Evolutionary conservation across 2,113 vertebrate species (phyloP), one percentile per base, ranked within the genome.

Genomic region (Daphoenositta chrysoptera): DNA sequence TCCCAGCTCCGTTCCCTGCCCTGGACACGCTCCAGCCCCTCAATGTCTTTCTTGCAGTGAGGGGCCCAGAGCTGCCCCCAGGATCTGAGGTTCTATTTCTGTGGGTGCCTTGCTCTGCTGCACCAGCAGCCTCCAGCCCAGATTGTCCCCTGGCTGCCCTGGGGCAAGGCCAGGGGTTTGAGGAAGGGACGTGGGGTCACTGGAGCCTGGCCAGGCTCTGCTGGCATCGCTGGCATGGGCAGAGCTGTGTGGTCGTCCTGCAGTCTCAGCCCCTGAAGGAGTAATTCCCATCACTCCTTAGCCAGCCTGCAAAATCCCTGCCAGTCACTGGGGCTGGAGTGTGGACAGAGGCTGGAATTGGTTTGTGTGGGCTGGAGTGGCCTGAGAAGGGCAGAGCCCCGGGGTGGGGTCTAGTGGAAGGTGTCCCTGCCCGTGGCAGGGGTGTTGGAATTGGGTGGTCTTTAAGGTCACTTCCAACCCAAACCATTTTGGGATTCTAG

Each of bases 21-120:
- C 61, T 75, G 39, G 28, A 31, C 11, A 2, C 0, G 0, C 11
- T 60, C 23, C 87, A 60, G 20, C 24, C 5, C 20, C n/a, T 40
- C 28, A 3, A 17, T 0, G 0, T n/a, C 20, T 8, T n/a, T 26
- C 10, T 30, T 24, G 11, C 2, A 12, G 10, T 54, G 60, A 45
- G 13, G 9, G 5, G 2, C 13, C 9, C 20, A 60, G 24, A 60
- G 7, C 39, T n/a, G 39, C 10, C 9, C 14, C 28, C 61, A 53
- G 61, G 39, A 18, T 22, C 0, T 47, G 47, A 54, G 24, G 21
- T 15, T 47, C n/a, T 15, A 0, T 31, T 50, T 21, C 31, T 68
- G 26, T 31, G 56, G 0, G 6, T 54, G 37, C n/a, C 35, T n/a
- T 42, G 47, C 13, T 22, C 45, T 28, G 61, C 28, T 78, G 82